Evolutionary conservation across 2,113 vertebrate species (phyloP), one percentile per base, ranked within the genome.

Genomic region (Myotis lucifugus): DNA sequence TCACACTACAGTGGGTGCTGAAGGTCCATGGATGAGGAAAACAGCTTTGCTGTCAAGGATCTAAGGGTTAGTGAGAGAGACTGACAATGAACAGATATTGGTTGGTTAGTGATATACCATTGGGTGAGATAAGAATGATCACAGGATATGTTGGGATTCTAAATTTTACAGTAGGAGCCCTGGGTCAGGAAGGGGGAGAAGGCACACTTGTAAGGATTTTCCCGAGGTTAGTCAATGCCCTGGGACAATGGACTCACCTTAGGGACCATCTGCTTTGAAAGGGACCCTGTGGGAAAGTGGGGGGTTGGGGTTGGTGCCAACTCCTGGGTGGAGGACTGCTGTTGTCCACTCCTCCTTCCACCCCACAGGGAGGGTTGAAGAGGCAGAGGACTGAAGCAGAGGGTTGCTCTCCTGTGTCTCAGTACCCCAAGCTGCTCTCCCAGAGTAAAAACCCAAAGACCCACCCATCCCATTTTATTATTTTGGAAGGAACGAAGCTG

Each of bases 401-500:
- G 8, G 10, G 67, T 50, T 25, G 7, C 17, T 66, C 15, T 93
- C 42, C 29, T 66, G 17, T 83, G 46, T 79, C 79, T 95, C 48
- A 48, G 73, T 82, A 73, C 17, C 40, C 18, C 29, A 70, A 21
- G 13, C 48, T 85, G 14, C 34, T 17, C 12, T 79, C 14, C 23
- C 10, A 50, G 56, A 56, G 40, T 23, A 12, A 92, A 74, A 52
- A 29, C 48, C 48, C 76, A 17, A 76, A 85, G 76, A 66, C 64
- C n/a, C 46, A 18, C 56, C 52, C 72, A 83, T 52, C 18, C 21
- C 89, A n/a, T 78, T 95, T 95, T 48, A 84, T 93, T 90, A 37
- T 93, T 95, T 95, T 90, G 77, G 85, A 82, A 94, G 46, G 52
- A 88, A 73, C 79, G 46, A 86, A 73, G 61, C 50, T 78, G 17